Conservation (phyloP, 1,140 invertebrate genomes). For the Lepidurus packardi region DNA sequence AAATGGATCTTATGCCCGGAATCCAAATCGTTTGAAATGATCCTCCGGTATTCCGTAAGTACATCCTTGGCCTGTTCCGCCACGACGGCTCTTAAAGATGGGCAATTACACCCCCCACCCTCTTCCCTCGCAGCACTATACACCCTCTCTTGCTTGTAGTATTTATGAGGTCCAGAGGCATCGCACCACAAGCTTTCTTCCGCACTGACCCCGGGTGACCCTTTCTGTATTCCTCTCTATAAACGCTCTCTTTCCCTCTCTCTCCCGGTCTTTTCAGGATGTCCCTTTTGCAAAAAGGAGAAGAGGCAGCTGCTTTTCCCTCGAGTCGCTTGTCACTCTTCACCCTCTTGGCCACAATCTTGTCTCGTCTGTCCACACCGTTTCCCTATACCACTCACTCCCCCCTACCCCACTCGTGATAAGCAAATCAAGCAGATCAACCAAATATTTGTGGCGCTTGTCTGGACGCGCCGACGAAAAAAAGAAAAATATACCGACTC, state of each 20-base stretch:
- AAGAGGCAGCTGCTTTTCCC: background rate
- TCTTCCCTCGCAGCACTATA: background rate
- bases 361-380: conserved; percentile 17
- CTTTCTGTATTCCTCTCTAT: background rate
- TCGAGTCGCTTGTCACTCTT: background rate
- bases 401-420: background rate
- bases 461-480: background rate
- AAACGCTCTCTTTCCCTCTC: background rate
- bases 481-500: no score
- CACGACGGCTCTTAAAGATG: background rate
- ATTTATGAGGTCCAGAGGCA: background rate
- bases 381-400: background rate
- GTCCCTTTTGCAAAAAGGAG: background rate
- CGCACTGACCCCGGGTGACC: no score
- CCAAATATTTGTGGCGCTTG: background rate
- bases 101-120: background rate
- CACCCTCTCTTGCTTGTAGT: background rate
- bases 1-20: no score
- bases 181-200: background rate
- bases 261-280: background rate
- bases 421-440: background rate
- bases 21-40: no score
- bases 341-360: conserved; percentile 17
- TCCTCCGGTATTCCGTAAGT: background rate
- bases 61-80: conserved; percentile 2